These are phyloP conservation scores for Temnothorax longispinosus DNA, from an alignment of 1,140 invertebrate genomes.

Conservation along the genomic window DNA sequence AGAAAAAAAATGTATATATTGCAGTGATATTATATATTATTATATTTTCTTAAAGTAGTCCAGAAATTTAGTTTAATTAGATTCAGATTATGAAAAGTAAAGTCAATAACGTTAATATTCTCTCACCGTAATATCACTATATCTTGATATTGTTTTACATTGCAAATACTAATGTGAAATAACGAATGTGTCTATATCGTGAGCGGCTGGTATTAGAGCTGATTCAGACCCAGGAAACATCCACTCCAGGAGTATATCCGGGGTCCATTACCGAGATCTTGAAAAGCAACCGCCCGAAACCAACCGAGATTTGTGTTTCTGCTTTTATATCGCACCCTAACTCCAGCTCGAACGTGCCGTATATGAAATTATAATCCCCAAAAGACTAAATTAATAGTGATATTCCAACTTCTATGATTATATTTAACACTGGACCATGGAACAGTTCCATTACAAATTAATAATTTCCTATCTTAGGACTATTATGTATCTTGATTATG, in stretches of 20 bases:
- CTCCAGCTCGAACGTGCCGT: not conserved
- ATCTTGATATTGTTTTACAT: not conserved
- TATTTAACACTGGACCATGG: not conserved
- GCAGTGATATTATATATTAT: not conserved
- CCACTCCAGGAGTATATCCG: constrained; percentile 82
- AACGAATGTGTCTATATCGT: constrained; percentile 81
- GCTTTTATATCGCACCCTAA: constrained; percentile 35
- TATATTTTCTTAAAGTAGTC: not conserved
- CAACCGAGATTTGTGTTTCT: constrained; percentile 80
- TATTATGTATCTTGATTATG: not conserved
- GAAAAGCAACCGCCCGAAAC: constrained; percentile 82
- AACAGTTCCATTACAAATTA: not conserved
- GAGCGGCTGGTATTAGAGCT: constrained; percentile 78
- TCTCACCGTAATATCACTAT: not conserved
- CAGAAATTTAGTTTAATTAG: not conserved
- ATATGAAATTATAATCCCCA: constrained; percentile 21
- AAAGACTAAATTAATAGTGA: constrained; percentile 3
- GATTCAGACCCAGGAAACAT: constrained; percentile 81
- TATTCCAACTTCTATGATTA: constrained; percentile 20
- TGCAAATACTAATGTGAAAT: constrained; percentile 25
- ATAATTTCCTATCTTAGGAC: not conserved
- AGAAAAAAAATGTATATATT: not conserved
- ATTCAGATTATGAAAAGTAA: not conserved
- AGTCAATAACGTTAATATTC: not conserved
- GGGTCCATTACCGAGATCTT: constrained; percentile 84